Percentiles rank a stretch among this genome's conserved stretches.
These are phyloP conservation scores for Theonella swinhoei DNA, from an alignment of 37 sponge, comb jelly and placozoan genomes.

Conservation along the genomic window DNA sequence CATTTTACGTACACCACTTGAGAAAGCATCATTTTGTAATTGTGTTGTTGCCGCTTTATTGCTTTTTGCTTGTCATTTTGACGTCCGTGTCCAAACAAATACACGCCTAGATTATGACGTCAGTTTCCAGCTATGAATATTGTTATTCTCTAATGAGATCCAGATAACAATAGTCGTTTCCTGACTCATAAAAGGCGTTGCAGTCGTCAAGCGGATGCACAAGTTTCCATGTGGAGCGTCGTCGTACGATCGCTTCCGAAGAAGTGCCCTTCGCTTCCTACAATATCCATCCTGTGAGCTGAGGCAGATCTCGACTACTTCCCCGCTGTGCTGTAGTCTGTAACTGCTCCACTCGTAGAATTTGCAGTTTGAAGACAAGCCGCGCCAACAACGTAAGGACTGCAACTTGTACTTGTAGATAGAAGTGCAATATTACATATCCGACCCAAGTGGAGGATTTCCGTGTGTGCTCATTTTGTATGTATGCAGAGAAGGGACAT, in stretches of 20 bases:
- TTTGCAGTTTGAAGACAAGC: too few species aligned
- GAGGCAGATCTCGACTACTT: not conserved
- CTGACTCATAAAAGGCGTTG: not conserved
- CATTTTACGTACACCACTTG: not conserved
- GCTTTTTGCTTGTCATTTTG: too few species aligned
- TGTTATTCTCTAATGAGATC: not conserved
- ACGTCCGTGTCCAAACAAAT: too few species aligned
- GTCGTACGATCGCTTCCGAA: not conserved
- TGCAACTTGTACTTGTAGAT: too few species aligned
- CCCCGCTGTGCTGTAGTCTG: not conserved
- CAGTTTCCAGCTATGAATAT: not conserved
- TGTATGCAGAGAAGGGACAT: too few species aligned
- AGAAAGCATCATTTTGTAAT: not conserved
- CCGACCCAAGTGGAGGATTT: too few species aligned
- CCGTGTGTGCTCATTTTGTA: too few species aligned
- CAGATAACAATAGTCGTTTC: not conserved
- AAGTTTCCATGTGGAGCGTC: not conserved
- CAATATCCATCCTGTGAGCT: not conserved
- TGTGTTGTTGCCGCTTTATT: not conserved
- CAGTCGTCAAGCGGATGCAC: not conserved
- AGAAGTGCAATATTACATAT: too few species aligned
- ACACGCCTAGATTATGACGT: not conserved
- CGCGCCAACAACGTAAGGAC: too few species aligned
- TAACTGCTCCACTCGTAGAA: not conserved
- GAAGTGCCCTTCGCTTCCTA: not conserved